Evolutionary conservation across 2,888 invertebrate genomes (phyloP).

Genomic region (Sphaerophoria rueppellii): DNA sequence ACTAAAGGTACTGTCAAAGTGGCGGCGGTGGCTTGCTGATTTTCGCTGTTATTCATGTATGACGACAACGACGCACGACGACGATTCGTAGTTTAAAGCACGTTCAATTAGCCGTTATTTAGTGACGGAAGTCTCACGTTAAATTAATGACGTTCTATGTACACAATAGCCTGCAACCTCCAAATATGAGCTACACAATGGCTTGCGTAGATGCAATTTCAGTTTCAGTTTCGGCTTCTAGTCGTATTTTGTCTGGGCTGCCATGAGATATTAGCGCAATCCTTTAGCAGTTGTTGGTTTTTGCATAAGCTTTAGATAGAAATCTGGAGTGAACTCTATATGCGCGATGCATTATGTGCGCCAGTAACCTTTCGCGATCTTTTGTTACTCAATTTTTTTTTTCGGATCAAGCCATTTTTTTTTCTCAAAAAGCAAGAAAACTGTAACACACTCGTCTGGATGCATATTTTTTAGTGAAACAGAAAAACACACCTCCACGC

Average conservation of each 20-base stretch:
- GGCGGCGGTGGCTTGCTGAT: constrained; percentile 2
- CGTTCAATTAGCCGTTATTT: constrained; percentile 63
- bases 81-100: constrained; percentile 31
- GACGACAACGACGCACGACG: constrained; percentile 16
- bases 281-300: constrained; percentile 16
- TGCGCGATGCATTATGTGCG: constrained; percentile 49
- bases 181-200: constrained; percentile 54
- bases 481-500: constrained; percentile 57
- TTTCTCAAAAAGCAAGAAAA: constrained; percentile 18
- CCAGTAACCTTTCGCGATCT: constrained; percentile 67
- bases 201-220: neutral
- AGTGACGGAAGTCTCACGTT: constrained; percentile 65
- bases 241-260: constrained; percentile 14
- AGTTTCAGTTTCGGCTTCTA: constrained; percentile 2
- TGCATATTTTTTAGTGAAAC: constrained; percentile 9
- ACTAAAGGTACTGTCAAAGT: neutral
- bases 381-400: constrained; percentile 44
- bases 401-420: constrained; percentile 17
- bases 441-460: neutral
- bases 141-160: constrained; percentile 48
- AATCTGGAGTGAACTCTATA: constrained; percentile 36
- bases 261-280: constrained; percentile 31
- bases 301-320: constrained; percentile 61
- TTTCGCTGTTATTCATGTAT: constrained; percentile 40
- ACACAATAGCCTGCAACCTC: constrained; percentile 27